Conservation (phyloP, 2,888 invertebrate genomes). For the Drosophila stalkeri region DNA sequence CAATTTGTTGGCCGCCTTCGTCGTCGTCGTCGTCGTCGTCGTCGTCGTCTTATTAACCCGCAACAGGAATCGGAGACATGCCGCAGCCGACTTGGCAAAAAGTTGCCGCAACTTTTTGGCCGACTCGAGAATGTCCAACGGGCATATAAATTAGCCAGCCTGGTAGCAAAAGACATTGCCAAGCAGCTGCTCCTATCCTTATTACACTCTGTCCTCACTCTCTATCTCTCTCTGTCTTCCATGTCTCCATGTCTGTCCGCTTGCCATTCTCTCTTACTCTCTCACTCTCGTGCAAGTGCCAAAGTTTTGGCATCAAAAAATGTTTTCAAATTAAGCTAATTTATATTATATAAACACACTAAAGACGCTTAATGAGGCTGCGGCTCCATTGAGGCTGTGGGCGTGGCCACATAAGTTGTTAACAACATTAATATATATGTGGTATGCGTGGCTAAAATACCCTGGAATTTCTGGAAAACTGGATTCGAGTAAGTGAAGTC, state of each 20-base stretch:
- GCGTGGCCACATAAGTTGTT: constrained; percentile 43
- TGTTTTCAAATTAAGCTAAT: constrained; percentile 80
- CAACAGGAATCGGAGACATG: constrained; percentile 66
- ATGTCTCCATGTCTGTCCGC: constrained; percentile 20
- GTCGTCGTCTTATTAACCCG: constrained; percentile 74
- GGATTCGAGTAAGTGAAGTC: too few species aligned
- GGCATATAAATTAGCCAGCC: constrained; percentile 78
- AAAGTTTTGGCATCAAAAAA: constrained; percentile 79
- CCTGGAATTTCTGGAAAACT: constrained; percentile 26
- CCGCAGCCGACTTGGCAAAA: constrained; percentile 61
- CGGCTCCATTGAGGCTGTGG: constrained; percentile 34
- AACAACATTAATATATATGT: constrained; percentile 24
- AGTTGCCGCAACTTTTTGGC: constrained; percentile 75
- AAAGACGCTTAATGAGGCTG: constrained; percentile 75
- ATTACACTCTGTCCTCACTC: neutral
- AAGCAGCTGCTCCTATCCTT: constrained; percentile 46
- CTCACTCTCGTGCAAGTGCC: constrained; percentile 51
- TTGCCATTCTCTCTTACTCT: neutral
- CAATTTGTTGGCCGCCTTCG: constrained; percentile 70
- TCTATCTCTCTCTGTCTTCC: neutral
- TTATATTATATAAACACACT: constrained; percentile 80
- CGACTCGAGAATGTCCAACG: constrained; percentile 77
- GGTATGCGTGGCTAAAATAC: constrained; percentile 38
- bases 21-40: constrained; percentile 41
- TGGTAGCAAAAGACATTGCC: constrained; percentile 55